Evolutionary conservation across 1,140 invertebrate genomes (phyloP), one percentile per base, ranked within the genome.

Genomic region (Calliopsis andreniformis): DNA sequence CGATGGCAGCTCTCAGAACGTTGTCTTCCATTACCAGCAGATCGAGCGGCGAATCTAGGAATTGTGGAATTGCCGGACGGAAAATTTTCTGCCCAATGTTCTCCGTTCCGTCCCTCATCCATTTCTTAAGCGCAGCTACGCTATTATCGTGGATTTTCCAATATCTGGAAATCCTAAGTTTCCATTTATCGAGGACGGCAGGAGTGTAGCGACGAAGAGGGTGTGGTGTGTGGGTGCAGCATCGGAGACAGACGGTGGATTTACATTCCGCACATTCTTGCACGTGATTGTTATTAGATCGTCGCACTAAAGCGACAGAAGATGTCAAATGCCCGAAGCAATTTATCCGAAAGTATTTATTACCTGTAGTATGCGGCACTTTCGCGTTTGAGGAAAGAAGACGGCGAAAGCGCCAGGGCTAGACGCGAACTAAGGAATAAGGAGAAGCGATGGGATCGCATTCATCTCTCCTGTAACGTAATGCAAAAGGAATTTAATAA

Each of bases 401-500:
- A 18, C n/a, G 23, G 14, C 14, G 32, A 16, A 14, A 18, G 42
- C 39, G n/a, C n/a, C n/a, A n/a, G n/a, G n/a, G n/a, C n/a, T n/a
- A n/a, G n/a, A n/a, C n/a, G n/a, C 16, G 28, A 16, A 51, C 28
- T 20, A 12, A 5, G 43, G 18, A 23, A 35, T 5, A 16, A 18
- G 35, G 30, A 30, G 23, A n/a, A 55, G n/a, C 23, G 51, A 43
- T 14, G 56, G 45, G 67, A 78, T 82, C 67, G 62, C 69, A 78
- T 69, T 78, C 69, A 45, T 55, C 28, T 35, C 18, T 42, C 39
- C 51, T 56, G 67, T 73, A 69, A 62, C 39, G 59, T 79, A 78
- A 78, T 61, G 66, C 68, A 58, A 64, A 49, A 70, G 80, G 81
- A 83, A 83, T 83, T 83, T 82, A 82, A 83, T 83, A 83, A 82